These are phyloP conservation scores for Eurytoma californica DNA, from an alignment of 2,888 invertebrate genomes.

Conservation along the genomic window DNA sequence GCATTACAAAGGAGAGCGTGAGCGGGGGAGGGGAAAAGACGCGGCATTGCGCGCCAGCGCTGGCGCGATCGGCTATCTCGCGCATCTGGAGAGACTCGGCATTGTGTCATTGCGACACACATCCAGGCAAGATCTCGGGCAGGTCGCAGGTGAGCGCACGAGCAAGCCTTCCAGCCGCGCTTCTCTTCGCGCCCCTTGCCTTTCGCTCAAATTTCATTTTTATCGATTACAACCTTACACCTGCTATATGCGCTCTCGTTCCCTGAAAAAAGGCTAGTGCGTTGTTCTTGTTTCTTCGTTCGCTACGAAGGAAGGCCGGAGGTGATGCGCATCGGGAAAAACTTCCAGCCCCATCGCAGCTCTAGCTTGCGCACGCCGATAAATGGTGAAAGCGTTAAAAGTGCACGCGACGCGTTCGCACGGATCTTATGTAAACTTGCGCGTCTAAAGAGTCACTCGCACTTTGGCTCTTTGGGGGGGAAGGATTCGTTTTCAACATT, in stretches of 20 bases:
- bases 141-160: constrained; percentile 13
- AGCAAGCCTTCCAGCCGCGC: background rate
- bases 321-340: constrained; percentile 21
- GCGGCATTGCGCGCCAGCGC: background rate
- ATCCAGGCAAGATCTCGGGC: constrained; percentile 16
- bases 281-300: too few relatives aligned
- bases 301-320: constrained; percentile 27
- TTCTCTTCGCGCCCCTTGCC: background rate
- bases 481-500: background rate
- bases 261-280: too few relatives aligned
- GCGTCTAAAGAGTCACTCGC: background rate
- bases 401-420: constrained; percentile 56
- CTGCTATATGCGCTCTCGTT: background rate
- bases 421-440: constrained; percentile 53
- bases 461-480: background rate
- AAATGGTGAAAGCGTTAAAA: constrained; percentile 54
- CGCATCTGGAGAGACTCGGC: background rate
- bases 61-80: constrained; percentile 4
- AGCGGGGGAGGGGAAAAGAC: constrained; percentile 50
- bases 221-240: background rate
- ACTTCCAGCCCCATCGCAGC: background rate
- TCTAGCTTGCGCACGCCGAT: constrained; percentile 30
- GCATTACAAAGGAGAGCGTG: constrained; percentile 68
- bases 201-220: background rate
- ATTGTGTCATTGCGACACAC: constrained; percentile 26